Evolutionary conservation across 2,113 vertebrate species (phyloP), one percentile per base, ranked within the genome.

Genomic region (Gasterosteus aculeatus): DNA sequence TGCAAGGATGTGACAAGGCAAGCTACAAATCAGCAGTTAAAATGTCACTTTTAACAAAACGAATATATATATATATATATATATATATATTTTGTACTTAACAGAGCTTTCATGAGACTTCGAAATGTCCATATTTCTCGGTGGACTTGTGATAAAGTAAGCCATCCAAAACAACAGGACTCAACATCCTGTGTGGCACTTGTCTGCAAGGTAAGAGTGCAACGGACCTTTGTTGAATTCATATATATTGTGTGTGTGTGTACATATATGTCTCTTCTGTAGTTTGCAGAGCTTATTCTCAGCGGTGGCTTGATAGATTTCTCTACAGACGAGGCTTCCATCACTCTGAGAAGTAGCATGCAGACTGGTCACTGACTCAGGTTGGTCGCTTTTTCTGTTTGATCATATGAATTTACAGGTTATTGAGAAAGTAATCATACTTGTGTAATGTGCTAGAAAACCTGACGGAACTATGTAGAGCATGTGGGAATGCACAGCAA

Each of bases 371-470:
- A 7, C 39, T 41, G 39, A 41, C 39, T 10, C 39, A 41, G 7
- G 39, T 41, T 41, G 33, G 47, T 49, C 47, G 3, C 8, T 39
- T 2, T 41, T 41, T 41, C 39, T 41, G 39, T 41, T 10, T 41
- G 1, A 41, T 41, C 39, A 42, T 14, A 42, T 14, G 41, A 10
- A 42, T 49, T 49, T 18, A 19, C 7, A 49, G 18, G 47, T 47
- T 7, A 18, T 19, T 31, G 26, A 31, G 22, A 29, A 16, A 56
- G 5, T 12, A 56, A 29, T 14, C 14, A 14, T 4, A 26, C 14
- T n/a, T n/a, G n/a, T n/a, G n/a, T 18, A 56, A 60, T 60, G 33
- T 60, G 31, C 11, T 60, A 39, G 58, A 60, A 38, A 60, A n/a
- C 33, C 3, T 60, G 16, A 31, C 22, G 10, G 62, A 29, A 0